Percentiles rank a stretch among this genome's conserved stretches.
Conservation (phyloP, 2,113 vertebrate species). For the Kryptolebias marmoratus region DNA sequence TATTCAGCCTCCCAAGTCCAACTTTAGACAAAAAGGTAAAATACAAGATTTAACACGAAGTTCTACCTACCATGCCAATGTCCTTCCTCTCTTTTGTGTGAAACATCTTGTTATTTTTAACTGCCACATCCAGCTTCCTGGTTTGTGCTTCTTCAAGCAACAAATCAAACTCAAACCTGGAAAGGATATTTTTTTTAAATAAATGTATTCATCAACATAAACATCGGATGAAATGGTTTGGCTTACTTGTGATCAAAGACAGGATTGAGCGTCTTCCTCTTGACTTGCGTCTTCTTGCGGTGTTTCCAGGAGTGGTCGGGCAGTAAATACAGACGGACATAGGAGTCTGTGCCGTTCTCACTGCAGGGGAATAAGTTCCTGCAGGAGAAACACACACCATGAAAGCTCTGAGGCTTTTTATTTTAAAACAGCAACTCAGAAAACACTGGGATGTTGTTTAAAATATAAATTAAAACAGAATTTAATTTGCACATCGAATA, state of each 20-base stretch:
- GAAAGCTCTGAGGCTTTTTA: neutral
- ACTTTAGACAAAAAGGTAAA: no score
- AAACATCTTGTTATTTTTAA: slow-evolving; percentile 91
- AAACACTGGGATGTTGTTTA: no score
- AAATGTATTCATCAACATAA: neutral
- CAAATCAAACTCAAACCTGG: slow-evolving; percentile 91
- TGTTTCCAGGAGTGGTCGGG: slow-evolving; percentile 90
- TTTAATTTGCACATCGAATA: no score
- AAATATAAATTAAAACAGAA: no score
- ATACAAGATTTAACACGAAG: no score
- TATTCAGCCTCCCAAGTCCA: no score
- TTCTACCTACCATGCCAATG: slow-evolving; percentile 86
- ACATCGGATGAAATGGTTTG: accelerated
- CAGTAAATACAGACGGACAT: slow-evolving; percentile 92
- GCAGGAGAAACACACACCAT: neutral
- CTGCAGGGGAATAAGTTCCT: slow-evolving; percentile 88
- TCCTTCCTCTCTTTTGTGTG: slow-evolving; percentile 89
- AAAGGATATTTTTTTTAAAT: neutral
- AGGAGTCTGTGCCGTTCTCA: slow-evolving; percentile 87
- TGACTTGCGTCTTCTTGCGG: slow-evolving; percentile 89
- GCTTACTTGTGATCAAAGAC: slow-evolving; percentile 90
- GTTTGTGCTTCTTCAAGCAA: slow-evolving; percentile 84
- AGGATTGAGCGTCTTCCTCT: slow-evolving; percentile 87
- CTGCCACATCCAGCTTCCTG: slow-evolving; percentile 88
- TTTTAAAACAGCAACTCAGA: neutral